Evolutionary conservation across 2,797 vertebrate genomes (phyloP).

Genomic region (Fringilla coelebs): DNA sequence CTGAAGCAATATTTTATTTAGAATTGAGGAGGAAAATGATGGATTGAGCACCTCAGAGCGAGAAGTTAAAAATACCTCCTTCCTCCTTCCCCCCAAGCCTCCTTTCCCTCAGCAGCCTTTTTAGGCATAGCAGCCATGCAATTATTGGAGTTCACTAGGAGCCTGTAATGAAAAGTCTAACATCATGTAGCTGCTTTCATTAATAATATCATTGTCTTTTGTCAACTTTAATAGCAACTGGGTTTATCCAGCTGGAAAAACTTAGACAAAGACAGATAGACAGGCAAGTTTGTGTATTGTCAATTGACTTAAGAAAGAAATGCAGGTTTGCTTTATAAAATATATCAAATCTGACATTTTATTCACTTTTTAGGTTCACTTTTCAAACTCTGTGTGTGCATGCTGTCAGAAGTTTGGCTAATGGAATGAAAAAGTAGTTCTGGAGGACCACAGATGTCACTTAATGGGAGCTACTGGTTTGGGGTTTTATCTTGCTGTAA

Average conservation of each 20-base stretch:
- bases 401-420: slow-evolving; percentile 33
- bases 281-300: slow-evolving; percentile 60
- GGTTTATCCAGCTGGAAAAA: slow-evolving; percentile 72
- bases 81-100: neutral
- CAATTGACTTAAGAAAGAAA: slow-evolving; percentile 64
- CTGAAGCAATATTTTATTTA: slow-evolving; percentile 17
- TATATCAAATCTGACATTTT: slow-evolving; percentile 51
- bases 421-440: neutral
- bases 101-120: slow-evolving; percentile 9
- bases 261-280: slow-evolving; percentile 69
- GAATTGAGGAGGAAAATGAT: slow-evolving; percentile 23
- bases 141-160: slow-evolving; percentile 62
- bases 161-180: slow-evolving; percentile 61
- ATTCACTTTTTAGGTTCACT: slow-evolving; percentile 44
- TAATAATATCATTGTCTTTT: slow-evolving; percentile 70
- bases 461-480: neutral
- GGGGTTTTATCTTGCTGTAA: neutral
- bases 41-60: neutral
- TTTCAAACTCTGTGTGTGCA: slow-evolving; percentile 21
- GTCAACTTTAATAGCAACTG: slow-evolving; percentile 64
- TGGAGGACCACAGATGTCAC: neutral
- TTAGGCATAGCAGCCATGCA: slow-evolving; percentile 34
- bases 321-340: slow-evolving; percentile 40
- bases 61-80: slow-evolving; percentile 26
- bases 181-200: slow-evolving; percentile 60